These are phyloP conservation scores for Parazoanthus swiftii DNA, from an alignment of 92 coral and sea anemone genomes.

Conservation along the genomic window DNA sequence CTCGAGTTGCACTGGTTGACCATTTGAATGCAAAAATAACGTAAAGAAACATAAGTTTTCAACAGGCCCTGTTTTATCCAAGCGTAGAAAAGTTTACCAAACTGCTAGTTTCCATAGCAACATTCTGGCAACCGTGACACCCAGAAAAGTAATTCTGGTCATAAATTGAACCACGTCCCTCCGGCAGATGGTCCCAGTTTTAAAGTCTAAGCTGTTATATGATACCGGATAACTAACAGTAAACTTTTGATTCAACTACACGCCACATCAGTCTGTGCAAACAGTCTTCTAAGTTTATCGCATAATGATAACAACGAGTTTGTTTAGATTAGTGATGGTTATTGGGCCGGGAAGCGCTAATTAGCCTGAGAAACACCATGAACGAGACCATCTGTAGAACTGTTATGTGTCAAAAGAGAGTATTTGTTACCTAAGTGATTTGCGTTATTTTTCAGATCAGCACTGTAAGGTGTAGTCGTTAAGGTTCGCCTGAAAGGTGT, in stretches of 20 bases:
- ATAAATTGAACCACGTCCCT: not conserved
- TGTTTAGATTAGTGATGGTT: not conserved
- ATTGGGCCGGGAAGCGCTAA: not conserved
- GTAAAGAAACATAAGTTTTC: not conserved
- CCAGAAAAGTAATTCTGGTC: not conserved
- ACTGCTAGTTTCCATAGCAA: conserved; percentile 2
- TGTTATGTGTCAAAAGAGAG: not conserved
- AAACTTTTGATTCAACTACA: not conserved
- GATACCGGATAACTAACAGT: not conserved
- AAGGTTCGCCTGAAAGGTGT: not conserved
- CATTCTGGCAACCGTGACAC: not conserved
- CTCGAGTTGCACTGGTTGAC: not conserved
- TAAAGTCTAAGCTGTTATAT: not conserved
- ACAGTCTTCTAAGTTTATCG: conserved; percentile 8
- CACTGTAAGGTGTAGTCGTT: not conserved
- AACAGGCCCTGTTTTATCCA: not conserved
- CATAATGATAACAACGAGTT: not conserved
- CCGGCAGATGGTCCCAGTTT: not conserved
- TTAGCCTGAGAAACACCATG: not conserved
- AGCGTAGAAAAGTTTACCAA: not conserved
- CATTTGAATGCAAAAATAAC: too few species aligned
- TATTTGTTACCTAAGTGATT: conserved; percentile 24
- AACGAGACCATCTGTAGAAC: conserved; percentile 1
- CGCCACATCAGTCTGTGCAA: not conserved
- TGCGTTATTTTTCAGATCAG: not conserved